Evolutionary conservation across 2,888 invertebrate genomes (phyloP), one percentile per base, ranked within the genome.

Genomic region (Watsonalla cultraria): DNA sequence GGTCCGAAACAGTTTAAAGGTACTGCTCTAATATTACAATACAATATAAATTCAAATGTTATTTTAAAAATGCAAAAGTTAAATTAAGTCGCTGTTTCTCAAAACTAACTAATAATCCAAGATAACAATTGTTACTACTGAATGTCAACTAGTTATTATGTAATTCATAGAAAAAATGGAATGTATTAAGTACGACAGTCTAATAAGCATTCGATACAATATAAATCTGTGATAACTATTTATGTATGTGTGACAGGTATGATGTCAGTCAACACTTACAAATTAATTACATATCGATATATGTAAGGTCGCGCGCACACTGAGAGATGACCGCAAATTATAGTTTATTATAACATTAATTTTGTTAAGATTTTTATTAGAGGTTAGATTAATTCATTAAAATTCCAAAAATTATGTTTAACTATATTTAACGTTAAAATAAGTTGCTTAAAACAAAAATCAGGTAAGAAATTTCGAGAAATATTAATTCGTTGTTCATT

Each of bases 131-230:
- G 5, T 11, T 60, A 70, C 81, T 84, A 80, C 79, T 70, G 76
- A 76, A 56, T 62, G 60, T 76, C 71, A 66, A 73, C 78, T 79
- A 78, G 71, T 49, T 15, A 74, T 71, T 74, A 82, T 78, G 39
- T 79, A 78, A 80, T 79, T 76, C 77, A 79, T 79, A 80, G 79
- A 80, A 81, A 79, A 80, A 82, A 84, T 89, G 90, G 89, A 90
- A 89, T 90, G 89, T 87, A 61, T 85, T 86, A 89, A 88, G 86
- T 89, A 90, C 88, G 73, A 83, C 82, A 87, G 84, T 87, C 84
- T 87, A 85, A 75, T 68, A 87, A 86, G 86, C 86, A 66, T 79
- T 76, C 74, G 75, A 78, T 80, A 35, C 8, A 46, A 46, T 51
- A 46, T 51, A 46, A 35, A 72, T 74, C 68, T 61, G 71, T 76